Conservation (phyloP, 1,140 invertebrate species). For the Aleiodes sp. region DNA sequence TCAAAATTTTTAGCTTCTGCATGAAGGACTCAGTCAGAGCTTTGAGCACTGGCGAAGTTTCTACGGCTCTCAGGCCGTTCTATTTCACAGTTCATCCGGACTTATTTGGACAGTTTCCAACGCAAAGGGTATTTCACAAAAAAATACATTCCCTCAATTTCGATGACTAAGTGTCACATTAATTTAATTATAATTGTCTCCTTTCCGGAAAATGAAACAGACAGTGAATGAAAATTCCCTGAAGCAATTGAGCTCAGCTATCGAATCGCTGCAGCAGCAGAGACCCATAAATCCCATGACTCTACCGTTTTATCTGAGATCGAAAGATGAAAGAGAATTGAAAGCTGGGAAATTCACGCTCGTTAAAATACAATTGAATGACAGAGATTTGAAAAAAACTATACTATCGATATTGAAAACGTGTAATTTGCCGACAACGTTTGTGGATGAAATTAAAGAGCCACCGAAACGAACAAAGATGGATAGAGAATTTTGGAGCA, state of each 20-base stretch:
- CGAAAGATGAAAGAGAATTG: constrained; percentile 69
- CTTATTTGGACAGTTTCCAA: constrained; percentile 90
- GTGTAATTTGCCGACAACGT: constrained; percentile 85
- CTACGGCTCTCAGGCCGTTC: constrained; percentile 89
- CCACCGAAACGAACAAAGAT: constrained; percentile 40
- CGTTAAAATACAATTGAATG: constrained; percentile 76
- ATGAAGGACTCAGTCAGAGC: constrained; percentile 52
- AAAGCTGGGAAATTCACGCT: constrained; percentile 75
- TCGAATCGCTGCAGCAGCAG: constrained; percentile 78
- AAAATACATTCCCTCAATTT: too few relatives aligned
- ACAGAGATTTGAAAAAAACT: constrained; percentile 76
- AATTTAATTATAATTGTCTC: neutral
- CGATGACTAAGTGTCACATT: too few relatives aligned
- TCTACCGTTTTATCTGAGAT: constrained; percentile 79
- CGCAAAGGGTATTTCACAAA: constrained; percentile 79
- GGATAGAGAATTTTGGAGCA: constrained; percentile 34
- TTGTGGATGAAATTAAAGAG: constrained; percentile 76
- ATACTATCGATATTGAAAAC: constrained; percentile 80
- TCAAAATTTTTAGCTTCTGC: constrained; percentile 50
- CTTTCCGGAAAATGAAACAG: constrained; percentile 68
- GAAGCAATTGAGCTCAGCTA: constrained; percentile 84
- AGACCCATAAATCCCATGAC: constrained; percentile 69
- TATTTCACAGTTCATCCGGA: constrained; percentile 96
- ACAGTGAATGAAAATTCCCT: constrained; percentile 91
- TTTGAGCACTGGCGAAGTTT: constrained; percentile 81